Base-by-base conservation (phyloP, 2,113 vertebrate species). In the Amphiprion percula region DNA sequence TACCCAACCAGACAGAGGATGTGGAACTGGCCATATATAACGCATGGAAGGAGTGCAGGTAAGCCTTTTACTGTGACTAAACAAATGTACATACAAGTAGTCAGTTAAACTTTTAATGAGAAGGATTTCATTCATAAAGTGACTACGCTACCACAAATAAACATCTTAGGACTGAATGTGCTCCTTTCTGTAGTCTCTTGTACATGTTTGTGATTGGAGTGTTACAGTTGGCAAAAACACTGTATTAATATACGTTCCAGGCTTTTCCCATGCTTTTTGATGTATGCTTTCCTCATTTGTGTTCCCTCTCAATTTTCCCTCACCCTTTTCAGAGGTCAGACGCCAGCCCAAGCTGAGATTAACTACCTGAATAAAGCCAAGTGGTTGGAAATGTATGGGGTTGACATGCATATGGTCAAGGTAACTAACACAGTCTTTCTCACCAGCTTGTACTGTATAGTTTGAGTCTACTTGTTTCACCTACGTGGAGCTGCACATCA, bases 321-420 rank as follows among this genome's bases (percentile, higher is more conserved):
- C 1, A 8, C 4, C 53, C 68, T 47, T 67, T 44, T 81, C 94
- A 99, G 98, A 91, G 97, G 97, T 19, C 98, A 99, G 91, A 97
- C 95, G 41, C 98, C 98, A 58, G 95, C 97, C 5, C 98, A 98
- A 79, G 98, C 98, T 72, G 98, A 99, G 94, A 99, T 97, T 19
- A 99, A 99, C 94, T 99, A 98, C 89, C 93, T 99, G 88, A 99
- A 99, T 88, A 99, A 99, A 94, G 98, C 98, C 80, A 99, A 99
- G 91, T 99, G 98, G 98, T 91, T 99, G 77, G 98, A 99, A 94
- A 99, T 99, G 98, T 99, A 99, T 84, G 98, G 98, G 0, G 98
- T 99, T 84, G 98, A 99, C 94, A 99, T 99, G 98, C 98, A 99
- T 82, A 97, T 97, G 91, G 98, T 99, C 65, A 97, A 99, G 96